Evolutionary conservation across 2,888 invertebrate species (phyloP).

Genomic region (Ischnus inquisitorius): DNA sequence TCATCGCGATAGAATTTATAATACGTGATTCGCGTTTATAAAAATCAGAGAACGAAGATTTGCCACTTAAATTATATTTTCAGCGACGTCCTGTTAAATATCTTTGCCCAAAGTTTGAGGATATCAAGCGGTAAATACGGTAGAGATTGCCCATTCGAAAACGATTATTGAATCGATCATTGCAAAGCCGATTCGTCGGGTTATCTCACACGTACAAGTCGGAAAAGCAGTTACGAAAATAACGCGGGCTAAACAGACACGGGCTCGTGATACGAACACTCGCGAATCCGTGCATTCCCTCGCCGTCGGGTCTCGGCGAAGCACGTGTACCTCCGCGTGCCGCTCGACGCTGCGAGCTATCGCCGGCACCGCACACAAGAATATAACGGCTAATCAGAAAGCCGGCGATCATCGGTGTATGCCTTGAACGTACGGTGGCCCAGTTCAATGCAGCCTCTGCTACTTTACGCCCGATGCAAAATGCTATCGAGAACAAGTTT

Average conservation of each 20-base stretch:
- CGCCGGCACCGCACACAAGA: conserved; percentile 16
- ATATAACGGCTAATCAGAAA: not conserved
- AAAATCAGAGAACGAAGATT: no score
- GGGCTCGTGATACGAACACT: conserved; percentile 10
- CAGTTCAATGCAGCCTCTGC: not conserved
- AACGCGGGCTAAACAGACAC: conserved; percentile 5
- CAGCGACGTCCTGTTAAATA: not conserved
- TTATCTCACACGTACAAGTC: not conserved
- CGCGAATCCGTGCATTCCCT: conserved; percentile 36
- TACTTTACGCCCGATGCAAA: not conserved
- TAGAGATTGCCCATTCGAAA: not conserved
- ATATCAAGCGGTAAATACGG: not conserved
- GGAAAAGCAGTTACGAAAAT: not conserved
- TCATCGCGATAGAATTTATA: no score
- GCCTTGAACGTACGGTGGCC: conserved; percentile 26
- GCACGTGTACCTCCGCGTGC: conserved; percentile 72
- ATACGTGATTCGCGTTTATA: no score
- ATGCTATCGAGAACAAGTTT: not conserved
- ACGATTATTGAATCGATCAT: not conserved
- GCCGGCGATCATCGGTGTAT: conserved; percentile 6
- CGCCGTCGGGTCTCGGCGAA: conserved; percentile 11
- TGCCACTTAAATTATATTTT: no score
- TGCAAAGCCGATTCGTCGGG: not conserved
- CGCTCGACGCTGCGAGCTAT: conserved; percentile 29
- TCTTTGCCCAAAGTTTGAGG: not conserved